Percentiles rank a stretch among this genome's conserved stretches.
Conservation (phyloP, 2,113 vertebrate genomes). For the Bubo bubo region DNA sequence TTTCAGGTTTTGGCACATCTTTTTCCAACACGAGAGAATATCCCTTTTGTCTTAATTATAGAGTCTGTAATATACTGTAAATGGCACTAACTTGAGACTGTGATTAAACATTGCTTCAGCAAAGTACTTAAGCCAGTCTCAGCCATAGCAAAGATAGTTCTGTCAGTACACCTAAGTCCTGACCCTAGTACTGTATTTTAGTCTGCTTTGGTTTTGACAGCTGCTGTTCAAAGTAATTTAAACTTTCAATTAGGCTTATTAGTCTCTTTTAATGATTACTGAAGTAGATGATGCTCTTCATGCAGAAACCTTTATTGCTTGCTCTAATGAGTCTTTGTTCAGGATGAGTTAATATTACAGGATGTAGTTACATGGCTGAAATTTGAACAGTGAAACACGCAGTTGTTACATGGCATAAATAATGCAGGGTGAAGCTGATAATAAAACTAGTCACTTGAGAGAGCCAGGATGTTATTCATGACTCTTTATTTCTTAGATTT, state of each 20-base stretch:
- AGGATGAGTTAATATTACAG: neutral
- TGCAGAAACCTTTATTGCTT: neutral
- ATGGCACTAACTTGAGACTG: neutral
- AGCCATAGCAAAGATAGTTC: neutral
- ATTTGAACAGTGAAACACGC: neutral
- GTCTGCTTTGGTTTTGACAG: conserved; percentile 6
- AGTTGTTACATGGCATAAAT: neutral
- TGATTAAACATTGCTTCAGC: conserved; percentile 25
- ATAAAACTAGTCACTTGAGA: neutral
- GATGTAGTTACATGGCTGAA: neutral
- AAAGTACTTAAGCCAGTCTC: neutral
- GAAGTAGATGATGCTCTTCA: neutral
- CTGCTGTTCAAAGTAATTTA: conserved; percentile 11
- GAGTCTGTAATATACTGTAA: neutral
- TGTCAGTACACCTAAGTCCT: conserved; percentile 31
- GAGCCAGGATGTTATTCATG: neutral
- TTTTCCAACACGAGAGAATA: neutral
- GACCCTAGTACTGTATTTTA: neutral
- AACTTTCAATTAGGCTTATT: neutral
- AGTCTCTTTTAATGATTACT: neutral
- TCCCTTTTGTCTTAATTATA: neutral
- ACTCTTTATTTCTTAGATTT: conserved; percentile 76
- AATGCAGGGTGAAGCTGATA: neutral
- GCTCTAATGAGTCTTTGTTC: neutral
- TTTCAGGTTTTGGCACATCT: neutral